Evolutionary conservation across 1,140 invertebrate species (phyloP), one percentile per base, ranked within the genome.

Genomic region (Drosophila suzukii): DNA sequence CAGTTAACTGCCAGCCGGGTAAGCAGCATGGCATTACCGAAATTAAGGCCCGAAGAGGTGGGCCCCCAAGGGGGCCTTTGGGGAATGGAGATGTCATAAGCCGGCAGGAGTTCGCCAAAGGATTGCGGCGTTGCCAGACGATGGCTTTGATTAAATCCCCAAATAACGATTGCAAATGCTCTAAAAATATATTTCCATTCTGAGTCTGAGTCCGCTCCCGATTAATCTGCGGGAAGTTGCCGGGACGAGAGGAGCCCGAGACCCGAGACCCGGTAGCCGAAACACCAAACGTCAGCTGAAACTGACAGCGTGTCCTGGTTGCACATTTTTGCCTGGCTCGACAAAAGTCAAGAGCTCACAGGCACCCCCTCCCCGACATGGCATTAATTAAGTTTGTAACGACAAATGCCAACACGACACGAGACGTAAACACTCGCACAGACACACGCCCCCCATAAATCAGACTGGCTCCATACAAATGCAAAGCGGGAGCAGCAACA

Each of bases 331-430:
- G 74, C 63, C 46, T 55, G 58, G 66, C 54, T 78, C 68, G 75
- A 46, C 75, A 78, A 78, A 78, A 81, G 78, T 81, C 78, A 81
- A 81, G 73, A 71, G 78, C 51, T 59, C 67, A 43, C 63, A 47
- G 32, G 6, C 10, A 6, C 13, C 43, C 20, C 50, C 43, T 59
- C 36, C 61, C 71, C 72, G 39, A 10, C 57, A 38, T 54, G 58
- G 80, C 79, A 82, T 82, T 82, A 82, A 82, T 82, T 82, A 82
- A 82, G 78, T 82, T 82, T 82, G 79, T 82, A 82, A 82, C 78
- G 79, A 82, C 79, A 82, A 82, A 82, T 82, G 78, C 79, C 79
- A 82, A 82, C 79, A 82, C 78, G 73, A 81, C 55, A 70, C 55
- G 73, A 76, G 74, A 76, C 74, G 65, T 58, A 77, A 56, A 51